Base-by-base conservation (phyloP, 2,113 vertebrate genomes). In the Lophura nycthemera region DNA sequence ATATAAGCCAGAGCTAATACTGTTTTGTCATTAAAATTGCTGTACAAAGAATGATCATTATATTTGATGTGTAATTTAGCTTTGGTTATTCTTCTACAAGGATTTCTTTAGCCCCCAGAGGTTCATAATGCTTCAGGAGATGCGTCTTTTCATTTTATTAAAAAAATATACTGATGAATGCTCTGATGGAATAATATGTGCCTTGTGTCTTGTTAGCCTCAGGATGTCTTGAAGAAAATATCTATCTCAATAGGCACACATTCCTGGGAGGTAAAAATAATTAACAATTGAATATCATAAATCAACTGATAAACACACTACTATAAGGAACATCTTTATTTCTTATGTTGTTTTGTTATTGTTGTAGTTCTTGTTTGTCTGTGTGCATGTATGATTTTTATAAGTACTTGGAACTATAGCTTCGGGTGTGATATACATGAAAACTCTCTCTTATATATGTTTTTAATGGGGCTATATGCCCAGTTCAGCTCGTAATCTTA, bases 21-120 rank as follows among this genome's bases (percentile, higher is more conserved):
- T 95, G 74, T 93, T 94, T 90, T 87, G 93, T 48, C 90, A 96
- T 85, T 97, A 93, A 88, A 89, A 22, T 73, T 90, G 86, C 15
- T 71, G 90, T 34, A 80, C 30, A 56, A 95, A 93, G 90, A 60
- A 8, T 77, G 80, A 94, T 94, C 63, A 83, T 95, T 42, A 52
- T 93, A 93, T 89, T 88, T 88, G 88, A 93, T 82, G 34, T 83
- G 29, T 87, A 87, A 92, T 93, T 93, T 83, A 82, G 56, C 83
- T 87, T 90, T 93, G 29, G 32, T 92, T 95, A 84, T 92, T 93
- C 67, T 95, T 83, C 77, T 92, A 36, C 66, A 79, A 94, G 77
- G 93, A 90, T 93, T 94, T 85, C 34, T 89, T 91, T 48, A 78
- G 70, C 56, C 92, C 2, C 0, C 83, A 22, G 71, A 90, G 86